A percentile compares a stretch with the other conserved stretches of the same genome.
These are phyloP conservation scores for Aleiodes alternator DNA, from an alignment of 2,888 invertebrate genomes.

Conservation along the genomic window DNA sequence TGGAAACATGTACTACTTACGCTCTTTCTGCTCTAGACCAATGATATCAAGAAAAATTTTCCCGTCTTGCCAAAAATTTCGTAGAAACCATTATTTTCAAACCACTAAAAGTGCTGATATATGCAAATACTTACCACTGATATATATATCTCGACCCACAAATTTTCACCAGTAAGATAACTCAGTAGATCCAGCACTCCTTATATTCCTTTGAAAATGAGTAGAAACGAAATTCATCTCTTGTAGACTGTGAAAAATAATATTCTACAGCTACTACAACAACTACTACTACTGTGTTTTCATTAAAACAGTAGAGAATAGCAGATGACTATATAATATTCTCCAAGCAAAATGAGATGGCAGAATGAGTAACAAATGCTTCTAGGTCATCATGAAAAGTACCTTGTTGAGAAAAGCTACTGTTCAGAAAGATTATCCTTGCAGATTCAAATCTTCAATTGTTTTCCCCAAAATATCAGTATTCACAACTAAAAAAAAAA, in stretches of 20 bases:
- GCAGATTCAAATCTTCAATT: background rate
- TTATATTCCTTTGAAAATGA: no score
- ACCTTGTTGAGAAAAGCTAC: background rate
- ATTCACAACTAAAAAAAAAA: background rate
- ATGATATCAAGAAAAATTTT: no score
- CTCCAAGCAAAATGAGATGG: background rate
- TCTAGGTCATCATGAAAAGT: conserved; percentile 15
- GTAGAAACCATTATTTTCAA: no score
- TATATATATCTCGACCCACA: no score
- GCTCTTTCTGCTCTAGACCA: no score
- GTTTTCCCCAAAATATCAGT: background rate
- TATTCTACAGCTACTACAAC: background rate
- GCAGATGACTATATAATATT: background rate
- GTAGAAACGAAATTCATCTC: no score
- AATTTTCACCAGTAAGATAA: no score
- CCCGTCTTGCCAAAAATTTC: no score
- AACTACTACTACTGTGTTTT: background rate
- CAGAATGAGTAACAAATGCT: background rate
- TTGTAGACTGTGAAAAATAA: conserved; percentile 6
- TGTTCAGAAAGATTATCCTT: conserved; percentile 1
- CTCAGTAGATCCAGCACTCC: no score
- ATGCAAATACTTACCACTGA: no score
- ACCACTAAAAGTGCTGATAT: no score
- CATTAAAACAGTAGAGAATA: conserved; percentile 16
- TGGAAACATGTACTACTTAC: no score